Conservation (phyloP, 2,113 vertebrate species). For the Melospiza georgiana region DNA sequence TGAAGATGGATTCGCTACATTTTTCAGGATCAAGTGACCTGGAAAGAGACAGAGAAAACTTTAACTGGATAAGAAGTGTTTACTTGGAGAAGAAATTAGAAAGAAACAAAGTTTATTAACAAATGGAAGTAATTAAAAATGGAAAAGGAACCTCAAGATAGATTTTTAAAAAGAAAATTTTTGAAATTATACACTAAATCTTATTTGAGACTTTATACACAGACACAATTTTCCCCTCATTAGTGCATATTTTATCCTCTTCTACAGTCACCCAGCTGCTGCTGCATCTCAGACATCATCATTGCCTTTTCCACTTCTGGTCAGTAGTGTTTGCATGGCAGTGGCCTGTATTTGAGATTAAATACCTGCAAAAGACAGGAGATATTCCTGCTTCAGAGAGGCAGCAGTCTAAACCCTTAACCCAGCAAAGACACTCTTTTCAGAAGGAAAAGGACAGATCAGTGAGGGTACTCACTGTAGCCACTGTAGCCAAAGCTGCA, state of each 20-base stretch:
- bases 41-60: neutral
- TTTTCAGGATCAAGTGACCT: conserved; percentile 40
- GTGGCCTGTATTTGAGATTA: neutral
- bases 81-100: conserved; percentile 14
- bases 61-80: conserved; percentile 8
- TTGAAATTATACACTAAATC: neutral
- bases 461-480: neutral
- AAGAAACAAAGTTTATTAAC: conserved; percentile 27
- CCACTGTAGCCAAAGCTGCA: neutral
- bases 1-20: neutral
- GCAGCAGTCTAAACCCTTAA: neutral
- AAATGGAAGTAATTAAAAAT: conserved; percentile 31
- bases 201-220: neutral
- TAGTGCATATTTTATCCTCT: neutral
- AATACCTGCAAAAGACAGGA: neutral
- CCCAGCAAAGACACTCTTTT: neutral
- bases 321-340: neutral
- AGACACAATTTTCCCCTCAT: neutral
- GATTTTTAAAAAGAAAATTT: neutral
- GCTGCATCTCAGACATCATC: neutral
- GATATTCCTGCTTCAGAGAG: neutral
- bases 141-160: neutral
- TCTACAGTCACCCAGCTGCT: neutral
- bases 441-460: neutral
- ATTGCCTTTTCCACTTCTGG: neutral